A percentile compares a stretch with the other conserved stretches of the same genome.
Conservation (phyloP, 2,797 vertebrate species). For the Cichlasoma orientale region DNA sequence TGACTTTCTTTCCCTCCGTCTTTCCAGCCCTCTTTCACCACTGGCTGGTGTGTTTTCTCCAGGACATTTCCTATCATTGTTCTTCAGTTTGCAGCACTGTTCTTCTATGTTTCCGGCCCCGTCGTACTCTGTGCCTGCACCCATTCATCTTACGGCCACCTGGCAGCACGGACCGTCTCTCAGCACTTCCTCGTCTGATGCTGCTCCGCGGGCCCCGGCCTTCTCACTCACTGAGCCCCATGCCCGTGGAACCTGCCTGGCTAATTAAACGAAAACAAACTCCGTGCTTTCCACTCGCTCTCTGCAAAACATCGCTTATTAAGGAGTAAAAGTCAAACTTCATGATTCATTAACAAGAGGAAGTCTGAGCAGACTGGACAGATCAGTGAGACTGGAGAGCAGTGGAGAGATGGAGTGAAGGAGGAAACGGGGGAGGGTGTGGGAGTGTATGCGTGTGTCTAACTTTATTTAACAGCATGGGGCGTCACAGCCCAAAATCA, state of each 20-base stretch:
- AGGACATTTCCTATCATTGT: slow-evolving; percentile 79
- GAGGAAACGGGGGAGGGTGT: slow-evolving; percentile 51
- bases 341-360: slow-evolving; percentile 88
- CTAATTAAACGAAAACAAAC: slow-evolving; percentile 87
- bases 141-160: slow-evolving; percentile 76
- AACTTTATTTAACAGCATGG: slow-evolving; percentile 40
- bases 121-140: slow-evolving; percentile 68
- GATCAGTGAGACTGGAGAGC: slow-evolving; percentile 68
- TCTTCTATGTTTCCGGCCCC: slow-evolving; percentile 71
- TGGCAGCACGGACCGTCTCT: slow-evolving; percentile 58
- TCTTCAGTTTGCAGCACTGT: slow-evolving; percentile 53
- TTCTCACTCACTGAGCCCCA: slow-evolving; percentile 51
- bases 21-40: slow-evolving; percentile 63
- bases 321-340: slow-evolving; percentile 84
- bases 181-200: slow-evolving; percentile 62
- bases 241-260: slow-evolving; percentile 66
- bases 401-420: slow-evolving; percentile 48
- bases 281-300: slow-evolving; percentile 66
- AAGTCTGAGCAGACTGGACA: slow-evolving; percentile 85
- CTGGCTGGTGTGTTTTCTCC: slow-evolving; percentile 59
- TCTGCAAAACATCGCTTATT: slow-evolving; percentile 79
- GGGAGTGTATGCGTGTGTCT: slow-evolving; percentile 9
- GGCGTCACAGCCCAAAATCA: slow-evolving; percentile 19
- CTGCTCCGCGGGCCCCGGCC: slow-evolving; percentile 40
- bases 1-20: slow-evolving; percentile 26